These are phyloP conservation scores for Geotrypetes seraphini DNA, from an alignment of 2,797 vertebrate species.

Conservation along the genomic window DNA sequence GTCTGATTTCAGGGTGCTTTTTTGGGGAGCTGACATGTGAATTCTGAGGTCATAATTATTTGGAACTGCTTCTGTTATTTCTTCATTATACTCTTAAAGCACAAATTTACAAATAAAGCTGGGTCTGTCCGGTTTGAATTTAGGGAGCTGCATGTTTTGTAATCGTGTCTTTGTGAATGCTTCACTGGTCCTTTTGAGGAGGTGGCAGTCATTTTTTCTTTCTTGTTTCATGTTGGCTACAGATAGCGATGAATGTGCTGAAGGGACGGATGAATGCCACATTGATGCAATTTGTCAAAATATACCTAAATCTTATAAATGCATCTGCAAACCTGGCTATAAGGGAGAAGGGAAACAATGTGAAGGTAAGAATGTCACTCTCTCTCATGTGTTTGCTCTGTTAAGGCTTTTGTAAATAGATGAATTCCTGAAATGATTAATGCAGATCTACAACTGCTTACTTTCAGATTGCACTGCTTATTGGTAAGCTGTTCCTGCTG, in stretches of 20 bases:
- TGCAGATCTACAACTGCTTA: conserved; percentile 33
- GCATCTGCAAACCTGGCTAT: conserved; percentile 92
- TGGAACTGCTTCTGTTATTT: too few relatives aligned
- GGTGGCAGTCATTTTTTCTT: too few relatives aligned
- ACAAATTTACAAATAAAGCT: too few relatives aligned
- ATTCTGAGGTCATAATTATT: too few relatives aligned
- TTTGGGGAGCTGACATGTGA: too few relatives aligned
- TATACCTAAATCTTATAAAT: conserved; percentile 85
- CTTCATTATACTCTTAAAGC: too few relatives aligned
- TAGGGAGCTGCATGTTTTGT: too few relatives aligned
- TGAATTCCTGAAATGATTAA: conserved; percentile 50
- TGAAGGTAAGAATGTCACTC: conserved; percentile 64
- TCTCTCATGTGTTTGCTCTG: conserved; percentile 36
- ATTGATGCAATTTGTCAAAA: conserved; percentile 95
- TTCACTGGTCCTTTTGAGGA: too few relatives aligned
- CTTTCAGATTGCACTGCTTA: conserved; percentile 19
- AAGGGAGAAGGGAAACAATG: conserved; percentile 88
- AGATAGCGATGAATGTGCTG: conserved; percentile 86
- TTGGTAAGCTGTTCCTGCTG: conserved; percentile 24
- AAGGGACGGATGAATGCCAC: conserved; percentile 86
- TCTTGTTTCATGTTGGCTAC: too few relatives aligned
- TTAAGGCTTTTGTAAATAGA: conserved; percentile 43
- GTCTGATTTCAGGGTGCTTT: too few relatives aligned
- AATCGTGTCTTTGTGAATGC: too few relatives aligned
- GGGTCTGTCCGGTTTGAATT: too few relatives aligned